These are phyloP conservation scores for Larimichthys polyactis DNA, from an alignment of 2,113 vertebrate genomes.

Conservation along the genomic window DNA sequence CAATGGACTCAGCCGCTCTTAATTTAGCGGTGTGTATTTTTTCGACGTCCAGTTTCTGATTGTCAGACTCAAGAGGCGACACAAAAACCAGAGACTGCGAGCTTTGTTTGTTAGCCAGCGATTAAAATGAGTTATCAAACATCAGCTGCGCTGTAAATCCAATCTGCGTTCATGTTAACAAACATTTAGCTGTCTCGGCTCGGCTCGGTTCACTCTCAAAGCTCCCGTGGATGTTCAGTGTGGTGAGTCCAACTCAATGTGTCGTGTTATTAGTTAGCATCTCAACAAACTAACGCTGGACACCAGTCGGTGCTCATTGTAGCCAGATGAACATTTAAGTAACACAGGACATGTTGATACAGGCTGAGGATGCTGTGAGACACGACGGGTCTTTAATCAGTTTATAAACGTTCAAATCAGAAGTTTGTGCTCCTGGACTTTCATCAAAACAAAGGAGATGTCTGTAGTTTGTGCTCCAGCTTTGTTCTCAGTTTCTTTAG, in stretches of 20 bases:
- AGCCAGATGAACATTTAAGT: no score
- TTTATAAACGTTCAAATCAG: not conserved
- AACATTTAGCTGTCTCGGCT: constrained; percentile 18
- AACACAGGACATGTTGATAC: not conserved
- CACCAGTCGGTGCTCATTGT: not conserved
- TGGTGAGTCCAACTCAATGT: constrained; percentile 57
- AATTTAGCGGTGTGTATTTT: not conserved
- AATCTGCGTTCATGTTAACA: not conserved
- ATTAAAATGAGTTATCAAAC: constrained; percentile 52
- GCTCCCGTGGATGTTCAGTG: constrained; percentile 69
- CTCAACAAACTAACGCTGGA: not conserved
- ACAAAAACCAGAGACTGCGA: not conserved
- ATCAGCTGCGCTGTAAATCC: constrained; percentile 12
- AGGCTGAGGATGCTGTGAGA: no score
- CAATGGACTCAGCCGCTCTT: not conserved
- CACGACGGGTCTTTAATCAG: no score
- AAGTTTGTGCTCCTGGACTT: not conserved
- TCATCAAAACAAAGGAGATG: not conserved
- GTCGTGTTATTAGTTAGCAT: not conserved
- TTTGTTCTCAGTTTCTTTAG: not conserved
- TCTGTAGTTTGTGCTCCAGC: not conserved
- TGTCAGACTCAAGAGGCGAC: not conserved
- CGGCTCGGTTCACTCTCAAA: not conserved
- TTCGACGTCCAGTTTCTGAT: not conserved
- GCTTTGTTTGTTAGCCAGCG: constrained; percentile 49